phyloP scores from a whole-genome alignment of 2,797 vertebrate species.

The Pseudotriccus pelzelni region DNA sequence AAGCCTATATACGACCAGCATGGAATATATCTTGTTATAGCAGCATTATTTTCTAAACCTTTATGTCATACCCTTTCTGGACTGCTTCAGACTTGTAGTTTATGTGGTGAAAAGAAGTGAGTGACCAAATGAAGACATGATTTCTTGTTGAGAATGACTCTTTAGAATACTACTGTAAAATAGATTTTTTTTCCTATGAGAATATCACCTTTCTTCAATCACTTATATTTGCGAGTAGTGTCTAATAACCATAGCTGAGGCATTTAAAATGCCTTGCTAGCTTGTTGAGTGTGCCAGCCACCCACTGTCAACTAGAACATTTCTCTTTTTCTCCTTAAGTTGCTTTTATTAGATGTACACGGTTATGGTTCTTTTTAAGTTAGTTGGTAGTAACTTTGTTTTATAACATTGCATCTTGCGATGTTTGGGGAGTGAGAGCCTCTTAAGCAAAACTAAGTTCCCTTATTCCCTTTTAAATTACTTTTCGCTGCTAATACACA shows the following conservation, averaged over 20 bases:
- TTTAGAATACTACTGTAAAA: neutral
- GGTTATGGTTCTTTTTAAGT: neutral
- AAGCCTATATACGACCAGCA: neutral
- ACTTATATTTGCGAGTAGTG: neutral
- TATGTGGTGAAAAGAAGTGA: neutral
- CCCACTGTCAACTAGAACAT: neutral
- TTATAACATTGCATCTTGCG: neutral
- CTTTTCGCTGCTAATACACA: neutral
- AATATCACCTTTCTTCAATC: neutral
- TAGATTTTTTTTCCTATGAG: neutral
- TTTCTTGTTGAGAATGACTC: neutral
- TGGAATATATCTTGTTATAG: neutral
- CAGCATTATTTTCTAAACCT: neutral
- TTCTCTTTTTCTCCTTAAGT: neutral
- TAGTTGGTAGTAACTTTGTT: neutral
- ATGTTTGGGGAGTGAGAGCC: neutral
- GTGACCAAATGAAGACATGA: neutral
- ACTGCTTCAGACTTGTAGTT: neutral
- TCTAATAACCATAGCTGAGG: neutral
- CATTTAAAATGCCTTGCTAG: neutral
- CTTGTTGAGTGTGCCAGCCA: neutral
- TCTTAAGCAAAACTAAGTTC: neutral
- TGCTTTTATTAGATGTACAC: neutral
- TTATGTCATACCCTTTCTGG: neutral
- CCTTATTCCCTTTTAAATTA: neutral